Conservation (phyloP, 2,113 vertebrate species). For the Antidorcas marsupialis region DNA sequence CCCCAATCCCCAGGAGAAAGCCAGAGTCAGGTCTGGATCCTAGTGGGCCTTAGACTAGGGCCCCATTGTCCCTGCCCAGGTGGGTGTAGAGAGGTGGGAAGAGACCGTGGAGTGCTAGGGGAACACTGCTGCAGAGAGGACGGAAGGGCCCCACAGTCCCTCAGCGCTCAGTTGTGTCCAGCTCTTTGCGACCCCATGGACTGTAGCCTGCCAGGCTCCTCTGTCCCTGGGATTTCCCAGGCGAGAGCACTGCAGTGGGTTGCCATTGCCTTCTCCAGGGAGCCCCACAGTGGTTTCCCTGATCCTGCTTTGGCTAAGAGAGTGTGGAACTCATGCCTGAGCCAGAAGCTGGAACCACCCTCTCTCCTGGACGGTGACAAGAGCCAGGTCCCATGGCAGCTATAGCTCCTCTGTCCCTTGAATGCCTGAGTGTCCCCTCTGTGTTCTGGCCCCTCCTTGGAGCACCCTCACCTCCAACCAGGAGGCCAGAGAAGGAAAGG, state of each 20-base stretch:
- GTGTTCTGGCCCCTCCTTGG: neutral
- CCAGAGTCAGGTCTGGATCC: neutral
- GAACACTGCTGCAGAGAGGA: neutral
- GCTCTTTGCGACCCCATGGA: neutral
- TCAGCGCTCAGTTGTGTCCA: neutral
- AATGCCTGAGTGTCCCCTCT: rapidly evolving
- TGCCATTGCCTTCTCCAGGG: neutral
- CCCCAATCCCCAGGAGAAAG: neutral
- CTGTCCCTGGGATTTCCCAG: neutral
- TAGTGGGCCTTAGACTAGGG: neutral
- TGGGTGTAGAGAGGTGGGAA: neutral
- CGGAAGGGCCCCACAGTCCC: rapidly evolving
- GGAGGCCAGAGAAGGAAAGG: neutral
- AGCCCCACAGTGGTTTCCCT: neutral
- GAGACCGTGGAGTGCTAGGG: neutral
- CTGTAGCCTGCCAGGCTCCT: neutral
- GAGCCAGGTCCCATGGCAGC: neutral
- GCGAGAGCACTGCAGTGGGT: neutral
- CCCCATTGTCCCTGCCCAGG: neutral
- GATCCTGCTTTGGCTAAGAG: neutral
- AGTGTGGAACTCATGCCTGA: neutral
- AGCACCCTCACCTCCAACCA: neutral
- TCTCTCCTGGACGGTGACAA: neutral
- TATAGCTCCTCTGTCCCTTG: neutral
- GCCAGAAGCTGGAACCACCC: neutral